Evolutionary conservation across 2,113 vertebrate genomes (phyloP), one percentile per base, ranked within the genome.

Genomic region (Notothenia coriiceps): DNA sequence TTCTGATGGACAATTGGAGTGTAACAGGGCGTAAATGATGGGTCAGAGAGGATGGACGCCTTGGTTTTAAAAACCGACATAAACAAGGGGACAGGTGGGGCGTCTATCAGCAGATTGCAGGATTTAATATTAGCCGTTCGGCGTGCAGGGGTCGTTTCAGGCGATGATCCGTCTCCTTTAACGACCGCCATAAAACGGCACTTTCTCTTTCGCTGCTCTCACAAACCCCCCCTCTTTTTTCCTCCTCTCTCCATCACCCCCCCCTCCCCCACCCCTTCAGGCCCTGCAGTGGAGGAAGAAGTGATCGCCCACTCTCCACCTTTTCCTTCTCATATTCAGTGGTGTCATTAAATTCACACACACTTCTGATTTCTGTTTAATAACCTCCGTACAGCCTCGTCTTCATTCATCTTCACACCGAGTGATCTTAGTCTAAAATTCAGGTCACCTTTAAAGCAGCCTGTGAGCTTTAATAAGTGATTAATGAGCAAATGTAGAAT

Each of bases 131-230:
- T 85, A 84, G 88, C 84, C 55, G 84, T 52, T 67, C 62, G 85
- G 75, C 44, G 56, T 22, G 70, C 15, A 29, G 52, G 88, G 86
- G 88, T 92, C 85, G 83, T 92, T 89, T 76, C 69, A 88, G 92
- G 84, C 82, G 77, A 91, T 93, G 87, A 93, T 89, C 82, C 78
- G 83, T 93, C 92, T 90, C 70, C 80, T 89, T 91, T 92, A 92
- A 92, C 75, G 78, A 87, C 80, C 74, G 75, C 83, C 87, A 89
- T 88, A 91, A 93, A 92, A 84, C 25, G 40, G 40, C 68, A 65
- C 74, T 85, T 63, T 76, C 80, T 87, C 82, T 52, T 76, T 59
- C 25, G 67, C 86, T 5, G 15, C 89, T 83, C 82, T 80, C 62
- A 25, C 71, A 69, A 67, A 70, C 84, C 66, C 71, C 29, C 29